Evolutionary conservation across 2,113 vertebrate species (phyloP), one percentile per base, ranked within the genome.

Genomic region (Lonchura striata): DNA sequence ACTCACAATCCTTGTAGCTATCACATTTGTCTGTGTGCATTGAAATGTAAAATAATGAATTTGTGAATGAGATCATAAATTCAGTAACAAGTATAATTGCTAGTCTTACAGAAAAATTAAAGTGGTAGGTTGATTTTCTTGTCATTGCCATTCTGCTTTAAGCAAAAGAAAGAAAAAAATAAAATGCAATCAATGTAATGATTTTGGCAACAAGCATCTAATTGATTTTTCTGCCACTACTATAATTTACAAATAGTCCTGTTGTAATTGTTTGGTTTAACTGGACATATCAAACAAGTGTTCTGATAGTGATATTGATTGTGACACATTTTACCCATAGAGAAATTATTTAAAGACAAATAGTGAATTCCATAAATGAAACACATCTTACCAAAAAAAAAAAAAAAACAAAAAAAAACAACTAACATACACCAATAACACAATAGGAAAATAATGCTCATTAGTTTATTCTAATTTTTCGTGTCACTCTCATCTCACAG

Each of bases 151-250:
- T 81, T 92, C 47, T 64, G 24, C 17, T 84, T 54, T 66, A 92
- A 89, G 33, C 22, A 81, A 86, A 88, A 68, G 28, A 74, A 90
- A 54, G 30, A 78, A 93, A 91, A 91, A 88, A 69, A 49, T 28
- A 56, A 90, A 88, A 86, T 27, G 7, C 64, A 92, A 71, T 60
- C 56, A 39, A 82, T 60, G 61, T 49, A 78, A 82, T 46, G 46
- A 82, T 84, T 92, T 92, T 91, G 91, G 49, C 49, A 91, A 89
- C 77, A 89, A 95, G 49, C 47, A 57, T 49, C 37, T 72, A 87
- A 95, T 69, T 65, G 86, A 95, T 94, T 94, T 94, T 96, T 85
- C 89, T 94, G 86, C 74, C 6, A 5, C 65, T 60, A 19, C n/a
- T 54, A 20, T 64, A 76, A 94, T 89, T 95, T 75, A 91, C 81